These are phyloP conservation scores for Apis laboriosa DNA, from an alignment of 1,140 invertebrate species.

Conservation along the genomic window DNA sequence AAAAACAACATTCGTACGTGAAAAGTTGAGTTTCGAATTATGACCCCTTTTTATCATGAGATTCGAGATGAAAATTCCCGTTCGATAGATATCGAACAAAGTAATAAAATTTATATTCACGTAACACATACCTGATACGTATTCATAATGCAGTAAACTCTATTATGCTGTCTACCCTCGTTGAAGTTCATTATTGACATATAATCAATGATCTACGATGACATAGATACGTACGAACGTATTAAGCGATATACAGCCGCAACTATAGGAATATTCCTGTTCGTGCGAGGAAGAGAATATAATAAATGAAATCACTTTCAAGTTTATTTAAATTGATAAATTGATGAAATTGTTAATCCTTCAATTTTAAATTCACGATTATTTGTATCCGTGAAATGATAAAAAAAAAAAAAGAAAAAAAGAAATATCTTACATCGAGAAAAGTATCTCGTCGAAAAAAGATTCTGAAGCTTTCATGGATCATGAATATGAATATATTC, in stretches of 20 bases:
- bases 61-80: not conserved
- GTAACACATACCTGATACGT: not conserved
- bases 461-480: not conserved
- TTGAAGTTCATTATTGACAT: slow-evolving; percentile 16
- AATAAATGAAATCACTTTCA: too few species aligned
- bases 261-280: not conserved
- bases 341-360: not conserved
- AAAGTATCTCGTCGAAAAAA: not conserved
- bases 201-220: slow-evolving; percentile 37
- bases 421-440: too few species aligned
- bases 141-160: slow-evolving; percentile 15
- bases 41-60: not conserved
- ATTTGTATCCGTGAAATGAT: too few species aligned
- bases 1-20: not conserved
- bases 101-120: slow-evolving; percentile 5
- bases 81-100: not conserved
- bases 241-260: too few species aligned
- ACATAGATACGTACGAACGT: not conserved
- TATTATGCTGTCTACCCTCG: slow-evolving; percentile 16
- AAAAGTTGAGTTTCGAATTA: not conserved
- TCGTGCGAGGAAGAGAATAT: too few species aligned
- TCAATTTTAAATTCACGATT: not conserved
- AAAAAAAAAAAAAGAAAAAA: too few species aligned
- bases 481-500: not conserved
- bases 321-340: too few species aligned